Evolutionary conservation across 2,113 vertebrate genomes (phyloP).

Genomic region (Ceuthmochares aereus): DNA sequence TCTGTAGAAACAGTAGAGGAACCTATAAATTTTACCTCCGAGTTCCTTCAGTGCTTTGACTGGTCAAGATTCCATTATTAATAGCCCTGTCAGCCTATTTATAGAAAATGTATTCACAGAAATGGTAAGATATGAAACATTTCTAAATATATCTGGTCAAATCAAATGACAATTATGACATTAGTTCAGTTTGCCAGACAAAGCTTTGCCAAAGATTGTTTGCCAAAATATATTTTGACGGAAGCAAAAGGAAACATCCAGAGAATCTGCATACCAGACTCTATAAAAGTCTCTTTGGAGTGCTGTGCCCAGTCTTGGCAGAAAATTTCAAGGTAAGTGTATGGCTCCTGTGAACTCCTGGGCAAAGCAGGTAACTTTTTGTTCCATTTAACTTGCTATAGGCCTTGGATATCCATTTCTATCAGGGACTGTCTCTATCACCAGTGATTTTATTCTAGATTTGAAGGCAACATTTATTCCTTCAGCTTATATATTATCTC

Average conservation of each 20-base stretch:
- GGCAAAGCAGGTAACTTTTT: not conserved
- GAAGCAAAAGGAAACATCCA: slow-evolving; percentile 50
- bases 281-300: slow-evolving; percentile 63
- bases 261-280: slow-evolving; percentile 31
- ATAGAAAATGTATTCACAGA: slow-evolving; percentile 21
- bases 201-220: slow-evolving; percentile 48
- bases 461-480: not conserved
- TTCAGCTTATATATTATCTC: not conserved
- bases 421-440: not conserved
- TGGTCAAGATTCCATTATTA: slow-evolving; percentile 19
- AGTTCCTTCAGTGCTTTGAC: slow-evolving; percentile 15
- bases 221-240: slow-evolving; percentile 46
- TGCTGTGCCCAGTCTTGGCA: slow-evolving; percentile 39
- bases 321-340: slow-evolving; percentile 62
- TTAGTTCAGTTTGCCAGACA: slow-evolving; percentile 47
- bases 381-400: not conserved
- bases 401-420: not conserved
- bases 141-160: slow-evolving; percentile 63
- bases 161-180: slow-evolving; percentile 52
- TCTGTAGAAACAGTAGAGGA: not conserved
- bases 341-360: not conserved
- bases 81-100: slow-evolving; percentile 39
- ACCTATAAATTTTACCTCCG: not conserved
- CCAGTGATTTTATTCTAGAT: not conserved
- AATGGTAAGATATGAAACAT: slow-evolving; percentile 27